These are phyloP conservation scores for Hesperia comma DNA, from an alignment of 2,888 invertebrate species.

Conservation along the genomic window DNA sequence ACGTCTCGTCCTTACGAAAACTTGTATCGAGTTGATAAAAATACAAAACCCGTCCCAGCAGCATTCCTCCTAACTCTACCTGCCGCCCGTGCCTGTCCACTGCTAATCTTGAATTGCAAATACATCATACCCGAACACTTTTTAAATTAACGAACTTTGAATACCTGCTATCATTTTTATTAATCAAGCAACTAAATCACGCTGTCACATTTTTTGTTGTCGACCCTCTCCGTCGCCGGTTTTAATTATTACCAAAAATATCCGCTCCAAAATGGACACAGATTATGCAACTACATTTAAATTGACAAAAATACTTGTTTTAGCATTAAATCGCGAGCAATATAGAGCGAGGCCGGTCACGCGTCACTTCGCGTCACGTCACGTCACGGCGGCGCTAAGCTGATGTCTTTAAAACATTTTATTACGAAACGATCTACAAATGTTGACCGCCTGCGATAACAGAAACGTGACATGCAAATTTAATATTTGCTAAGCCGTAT, in stretches of 20 bases:
- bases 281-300: no score
- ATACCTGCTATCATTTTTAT: no score
- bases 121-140: not conserved
- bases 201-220: no score
- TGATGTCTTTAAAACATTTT: conserved; percentile 16
- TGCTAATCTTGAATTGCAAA: not conserved
- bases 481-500: conserved; percentile 1
- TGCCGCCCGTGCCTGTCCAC: not conserved
- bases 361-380: not conserved
- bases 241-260: no score
- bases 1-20: conserved; percentile 12
- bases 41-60: conserved; percentile 27
- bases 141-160: not conserved
- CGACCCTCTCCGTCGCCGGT: no score
- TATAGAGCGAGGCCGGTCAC: conserved; percentile 23
- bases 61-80: conserved; percentile 30
- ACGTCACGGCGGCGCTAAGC: not conserved
- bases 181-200: no score
- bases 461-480: conserved; percentile 28
- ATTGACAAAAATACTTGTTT: not conserved
- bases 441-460: conserved; percentile 20
- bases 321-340: not conserved
- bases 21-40: conserved; percentile 23
- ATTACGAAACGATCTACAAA: conserved; percentile 25
- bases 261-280: no score